Base-by-base conservation (phyloP, 2,113 vertebrate species). In the Hiodon alosoides region DNA sequence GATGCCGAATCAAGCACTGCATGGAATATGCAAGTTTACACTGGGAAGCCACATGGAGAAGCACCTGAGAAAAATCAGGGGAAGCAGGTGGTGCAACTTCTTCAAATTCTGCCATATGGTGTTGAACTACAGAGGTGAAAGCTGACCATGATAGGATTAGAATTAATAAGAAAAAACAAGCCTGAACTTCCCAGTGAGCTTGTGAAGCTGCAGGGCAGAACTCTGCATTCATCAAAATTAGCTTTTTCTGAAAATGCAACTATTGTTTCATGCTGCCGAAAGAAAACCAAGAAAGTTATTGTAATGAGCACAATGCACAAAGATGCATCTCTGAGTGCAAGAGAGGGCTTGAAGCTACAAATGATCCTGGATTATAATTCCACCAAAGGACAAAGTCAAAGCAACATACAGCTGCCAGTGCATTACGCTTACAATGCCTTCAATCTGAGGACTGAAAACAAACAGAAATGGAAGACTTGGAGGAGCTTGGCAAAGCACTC, bases 21-120 rank as follows among this genome's bases (percentile, higher is more conserved):
- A 48, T 78, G 79, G 76, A 81, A 72, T 76, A 78, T 79, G 72
- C 72, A 75, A 57, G 59, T 80, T 0, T 76, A 72, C 53, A 72
- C 78, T 67, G 68, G 74, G 50, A 72, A 74, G 60, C 66, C 71
- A 46, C 31, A 54, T 61, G 79, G 70, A 7, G 72, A 54, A 66
- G 50, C 73, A 76, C 61, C 79, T 72, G 76, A 79, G 65, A 79
- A 73, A n/a, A 73, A 58, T 6, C 17, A 46, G 16, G 17, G 69
- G 14, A 57, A 57, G 31, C 54, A 31, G 51, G 69, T 2, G 48
- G 48, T 74, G 52, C 52, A 65, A 71, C 31, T 71, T 47, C 58
- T 71, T 71, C 53, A 71, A n/a, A 13, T 71, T 17, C 52, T 57
- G 46, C 16, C 55, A 8, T 31, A 10, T 58, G 55, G 54, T 57